These are phyloP conservation scores for Carollia perspicillata DNA, from an alignment of 2,113 vertebrate species.

Conservation along the genomic window DNA sequence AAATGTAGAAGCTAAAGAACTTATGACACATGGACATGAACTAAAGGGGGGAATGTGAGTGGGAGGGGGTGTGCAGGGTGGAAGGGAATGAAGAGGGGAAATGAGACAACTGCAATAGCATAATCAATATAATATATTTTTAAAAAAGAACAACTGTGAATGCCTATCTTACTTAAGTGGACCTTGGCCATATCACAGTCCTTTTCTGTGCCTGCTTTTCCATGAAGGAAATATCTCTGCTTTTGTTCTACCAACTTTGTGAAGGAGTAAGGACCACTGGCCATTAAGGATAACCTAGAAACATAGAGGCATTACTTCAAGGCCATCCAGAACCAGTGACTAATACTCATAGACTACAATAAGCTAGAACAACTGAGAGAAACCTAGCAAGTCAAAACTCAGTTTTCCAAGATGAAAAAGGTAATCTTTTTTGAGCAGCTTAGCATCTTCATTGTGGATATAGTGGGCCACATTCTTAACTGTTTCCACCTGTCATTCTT, in stretches of 20 bases:
- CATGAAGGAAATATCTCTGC: neutral
- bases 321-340: neutral
- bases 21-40: no score
- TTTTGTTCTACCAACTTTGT: neutral
- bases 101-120: no score
- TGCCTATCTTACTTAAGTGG: neutral
- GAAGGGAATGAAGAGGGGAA: no score
- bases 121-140: no score
- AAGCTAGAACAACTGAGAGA: neutral
- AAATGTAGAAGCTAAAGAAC: no score
- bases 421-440: neutral
- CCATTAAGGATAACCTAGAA: neutral
- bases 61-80: no score
- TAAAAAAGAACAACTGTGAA: neutral
- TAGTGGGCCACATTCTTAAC: neutral
- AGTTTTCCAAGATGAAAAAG: neutral
- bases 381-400: neutral
- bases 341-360: neutral
- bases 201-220: neutral
- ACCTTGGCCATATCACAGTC: neutral
- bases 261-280: neutral
- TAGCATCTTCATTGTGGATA: neutral
- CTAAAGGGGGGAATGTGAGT: no score
- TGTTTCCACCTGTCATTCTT: neutral
- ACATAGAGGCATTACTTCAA: conserved; percentile 2